Percentiles rank a stretch among this genome's conserved stretches.
These are phyloP conservation scores for Tympanoctomys barrerae DNA, from an alignment of 2,797 vertebrate genomes.

Conservation along the genomic window DNA sequence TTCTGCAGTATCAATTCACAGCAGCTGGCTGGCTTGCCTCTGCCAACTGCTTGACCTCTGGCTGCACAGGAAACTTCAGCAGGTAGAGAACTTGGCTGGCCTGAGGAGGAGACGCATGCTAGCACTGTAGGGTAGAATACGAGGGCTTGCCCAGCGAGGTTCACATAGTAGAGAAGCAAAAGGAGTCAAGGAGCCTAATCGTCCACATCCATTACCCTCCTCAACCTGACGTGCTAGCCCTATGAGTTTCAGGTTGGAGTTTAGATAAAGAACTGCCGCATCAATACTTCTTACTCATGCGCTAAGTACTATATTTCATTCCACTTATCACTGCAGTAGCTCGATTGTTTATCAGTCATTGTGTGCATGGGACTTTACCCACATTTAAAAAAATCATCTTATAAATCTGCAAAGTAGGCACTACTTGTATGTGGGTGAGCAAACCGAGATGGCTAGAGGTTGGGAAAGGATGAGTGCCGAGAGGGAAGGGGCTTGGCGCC, in stretches of 20 bases:
- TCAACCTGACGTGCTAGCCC: background rate
- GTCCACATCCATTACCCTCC: background rate
- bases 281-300: conserved; percentile 3
- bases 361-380: background rate
- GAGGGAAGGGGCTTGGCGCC: background rate
- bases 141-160: conserved; percentile 27
- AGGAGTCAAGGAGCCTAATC: conserved; percentile 25
- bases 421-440: background rate
- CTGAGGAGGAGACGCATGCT: background rate
- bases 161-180: conserved; percentile 9
- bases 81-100: conserved; percentile 70
- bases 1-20: conserved; percentile 74
- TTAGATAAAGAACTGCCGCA: background rate
- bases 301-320: conserved; percentile 21
- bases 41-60: conserved; percentile 69
- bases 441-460: conserved; percentile 19
- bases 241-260: conserved; percentile 34
- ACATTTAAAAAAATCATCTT: conserved; percentile 29
- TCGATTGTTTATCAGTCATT: background rate
- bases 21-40: conserved; percentile 72
- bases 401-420: conserved; percentile 2
- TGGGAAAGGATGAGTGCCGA: background rate
- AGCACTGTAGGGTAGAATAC: conserved; percentile 19
- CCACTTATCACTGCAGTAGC: conserved; percentile 58
- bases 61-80: conserved; percentile 62